These are phyloP conservation scores for Gnathonemus echidnorhynchus DNA, from an alignment of 2,113 vertebrate species.

Conservation along the genomic window DNA sequence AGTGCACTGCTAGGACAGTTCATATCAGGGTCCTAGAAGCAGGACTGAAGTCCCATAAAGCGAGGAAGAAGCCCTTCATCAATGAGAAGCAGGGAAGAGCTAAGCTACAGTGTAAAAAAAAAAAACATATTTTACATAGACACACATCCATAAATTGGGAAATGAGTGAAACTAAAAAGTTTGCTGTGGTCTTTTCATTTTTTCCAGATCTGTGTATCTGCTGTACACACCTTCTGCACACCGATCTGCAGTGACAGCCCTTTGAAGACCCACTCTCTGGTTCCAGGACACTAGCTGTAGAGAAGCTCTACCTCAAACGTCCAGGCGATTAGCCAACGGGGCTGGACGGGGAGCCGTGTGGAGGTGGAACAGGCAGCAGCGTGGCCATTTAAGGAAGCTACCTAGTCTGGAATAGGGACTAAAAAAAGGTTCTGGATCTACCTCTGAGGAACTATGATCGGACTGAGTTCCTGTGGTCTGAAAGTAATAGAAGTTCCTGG, in stretches of 20 bases:
- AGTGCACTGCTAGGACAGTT: no score
- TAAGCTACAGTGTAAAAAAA: no score
- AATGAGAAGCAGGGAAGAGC: no score
- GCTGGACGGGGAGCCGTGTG: background rate
- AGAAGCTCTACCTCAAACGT: background rate
- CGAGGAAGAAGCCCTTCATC: no score
- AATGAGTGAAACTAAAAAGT: no score
- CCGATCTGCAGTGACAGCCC: background rate
- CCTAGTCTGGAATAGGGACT: background rate
- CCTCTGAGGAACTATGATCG: background rate
- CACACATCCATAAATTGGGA: no score
- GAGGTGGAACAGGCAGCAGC: background rate
- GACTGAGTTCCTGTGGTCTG: background rate
- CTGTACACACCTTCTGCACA: background rate
- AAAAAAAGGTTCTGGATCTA: background rate
- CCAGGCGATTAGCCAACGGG: constrained; percentile 12
- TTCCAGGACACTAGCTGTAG: background rate
- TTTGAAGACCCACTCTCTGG: background rate
- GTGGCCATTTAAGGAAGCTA: constrained; percentile 16
- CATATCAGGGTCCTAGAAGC: no score
- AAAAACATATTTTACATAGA: no score
- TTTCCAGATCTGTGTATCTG: background rate
- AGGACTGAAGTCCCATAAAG: no score
- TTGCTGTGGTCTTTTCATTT: no score
- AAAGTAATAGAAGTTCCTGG: background rate